Percentiles rank a stretch among this genome's conserved stretches.
Conservation (phyloP, 2,888 invertebrate genomes). For the Carterocephalus palaemon region DNA sequence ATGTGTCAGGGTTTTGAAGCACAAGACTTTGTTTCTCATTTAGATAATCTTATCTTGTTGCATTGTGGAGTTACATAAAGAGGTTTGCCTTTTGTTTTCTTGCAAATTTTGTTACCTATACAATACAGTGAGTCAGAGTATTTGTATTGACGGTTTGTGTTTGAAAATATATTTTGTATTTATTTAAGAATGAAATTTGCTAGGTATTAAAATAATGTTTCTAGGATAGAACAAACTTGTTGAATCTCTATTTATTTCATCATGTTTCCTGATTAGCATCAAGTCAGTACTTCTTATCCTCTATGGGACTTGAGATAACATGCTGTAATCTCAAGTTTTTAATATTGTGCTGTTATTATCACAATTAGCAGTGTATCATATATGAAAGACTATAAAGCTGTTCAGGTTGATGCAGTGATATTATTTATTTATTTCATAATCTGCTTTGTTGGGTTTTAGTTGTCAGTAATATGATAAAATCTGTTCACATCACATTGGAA, state of each 20-base stretch:
- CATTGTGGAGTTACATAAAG: constrained; percentile 20
- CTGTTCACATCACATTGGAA: no score
- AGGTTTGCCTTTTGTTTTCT: constrained; percentile 11
- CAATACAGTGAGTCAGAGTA: constrained; percentile 7
- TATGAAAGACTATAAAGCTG: background rate
- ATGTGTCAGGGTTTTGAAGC: constrained; percentile 2
- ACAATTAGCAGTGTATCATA: no score
- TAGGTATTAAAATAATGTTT: no score
- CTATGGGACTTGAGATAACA: no score
- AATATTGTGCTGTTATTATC: background rate
- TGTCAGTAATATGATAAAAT: no score
- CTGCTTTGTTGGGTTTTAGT: no score
- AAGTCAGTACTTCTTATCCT: background rate
- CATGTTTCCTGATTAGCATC: background rate
- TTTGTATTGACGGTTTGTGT: background rate
- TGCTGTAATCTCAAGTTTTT: no score
- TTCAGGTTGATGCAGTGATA: background rate
- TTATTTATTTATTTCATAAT: no score
- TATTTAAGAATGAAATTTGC: no score
- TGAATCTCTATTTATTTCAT: no score
- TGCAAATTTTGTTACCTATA: constrained; percentile 7
- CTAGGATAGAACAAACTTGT: no score
- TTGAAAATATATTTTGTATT: background rate
- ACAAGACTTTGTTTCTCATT: constrained; percentile 7
- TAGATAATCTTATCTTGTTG: constrained; percentile 17